Base-by-base conservation (phyloP, 2,797 vertebrate species). In the Pantherophis alleghaniensis region DNA sequence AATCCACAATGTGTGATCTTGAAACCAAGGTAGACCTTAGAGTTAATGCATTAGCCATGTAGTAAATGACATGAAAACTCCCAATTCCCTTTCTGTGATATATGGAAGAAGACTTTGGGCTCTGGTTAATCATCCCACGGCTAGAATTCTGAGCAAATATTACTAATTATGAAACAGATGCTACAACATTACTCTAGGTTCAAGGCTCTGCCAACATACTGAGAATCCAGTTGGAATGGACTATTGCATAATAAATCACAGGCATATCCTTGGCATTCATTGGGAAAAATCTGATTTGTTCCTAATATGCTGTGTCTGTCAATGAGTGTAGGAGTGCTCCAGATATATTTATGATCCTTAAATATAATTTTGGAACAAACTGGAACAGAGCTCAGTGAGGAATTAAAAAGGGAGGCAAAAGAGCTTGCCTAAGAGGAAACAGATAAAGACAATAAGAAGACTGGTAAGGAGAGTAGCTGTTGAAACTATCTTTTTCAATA, bases 101-200 rank as follows among this genome's bases (percentile, higher is more conserved):
- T 32, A 57, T 14, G 53, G 47, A 53, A 91, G 37, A 51, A 89
- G 59, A 74, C 59, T 22, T 53, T 53, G 59, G 61, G 61, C 37
- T 10, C 60, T 89, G 53, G 69, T 61, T 56, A 26, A 86, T 4
- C 2, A 69, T 13, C 90, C 91, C 53, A 28, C 7, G 53, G 37
- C 20, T 42, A 55, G 90, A 51, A 60, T 13, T 37, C 37, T 89
- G 37, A 87, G 14, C 59, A 14, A 86, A 69, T 61, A 86, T 56
- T 51, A 88, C 87, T 94, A 88, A 94, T 92, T 89, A 55, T 60
- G 53, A 91, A 93, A 79, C 90, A 93, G 92, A 94, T 93, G 93
- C 87, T 94, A 24, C 28, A 79, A 83, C 86, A 88, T 91, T 94
- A 89, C 87, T 83, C 79, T 22, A 22, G 42, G 51, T 91, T 66